Evolutionary conservation across 2,888 invertebrate genomes (phyloP), one percentile per base, ranked within the genome.

Genomic region (Gryllus longicercus): DNA sequence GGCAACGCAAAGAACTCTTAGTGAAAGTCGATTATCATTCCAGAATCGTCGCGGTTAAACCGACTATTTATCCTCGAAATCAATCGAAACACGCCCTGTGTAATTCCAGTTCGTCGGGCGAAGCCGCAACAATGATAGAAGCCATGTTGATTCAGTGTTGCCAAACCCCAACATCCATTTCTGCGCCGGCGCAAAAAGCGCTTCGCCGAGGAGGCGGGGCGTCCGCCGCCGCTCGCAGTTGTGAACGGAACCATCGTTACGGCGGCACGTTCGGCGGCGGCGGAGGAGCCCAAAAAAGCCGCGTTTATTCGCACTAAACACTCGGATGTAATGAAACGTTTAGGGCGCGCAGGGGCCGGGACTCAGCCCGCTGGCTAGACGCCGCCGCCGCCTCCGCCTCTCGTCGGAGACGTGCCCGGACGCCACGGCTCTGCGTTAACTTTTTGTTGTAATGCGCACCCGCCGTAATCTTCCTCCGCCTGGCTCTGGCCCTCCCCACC

Each of bases 41-140:
- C 63, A n/a, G 63, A 63, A 63, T 63, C 63, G 63, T 63, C 63
- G 63, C 63, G 63, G 63, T 63, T 63, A 63, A 63, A 63, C 63
- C 63, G 63, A 63, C 63, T 63, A 63, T 63, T 63, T 63, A 63
- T 63, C 63, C 63, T 63, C 16, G 63, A 63, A 63, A 63, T 63
- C 63, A 63, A 63, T 63, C 63, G 63, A 63, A 63, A 18, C 63
- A n/a, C n/a, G 63, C 63, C 63, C 16, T 14, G 63, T 18, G 63
- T n/a, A 63, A 63, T 63, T 63, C 63, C 63, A 63, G 63, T 63
- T 63, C 12, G 63, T 63, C 63, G 14, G 63, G 5, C 16, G 5
- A 63, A 63, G 63, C 63, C 63, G 63, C 63, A 63, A 63, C 63
- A 63, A 63, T 63, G 63, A 63, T 63, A 63, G 63, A 63, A 63